Conservation (phyloP, 2,888 invertebrate genomes). For the Ochropacha duplaris region DNA sequence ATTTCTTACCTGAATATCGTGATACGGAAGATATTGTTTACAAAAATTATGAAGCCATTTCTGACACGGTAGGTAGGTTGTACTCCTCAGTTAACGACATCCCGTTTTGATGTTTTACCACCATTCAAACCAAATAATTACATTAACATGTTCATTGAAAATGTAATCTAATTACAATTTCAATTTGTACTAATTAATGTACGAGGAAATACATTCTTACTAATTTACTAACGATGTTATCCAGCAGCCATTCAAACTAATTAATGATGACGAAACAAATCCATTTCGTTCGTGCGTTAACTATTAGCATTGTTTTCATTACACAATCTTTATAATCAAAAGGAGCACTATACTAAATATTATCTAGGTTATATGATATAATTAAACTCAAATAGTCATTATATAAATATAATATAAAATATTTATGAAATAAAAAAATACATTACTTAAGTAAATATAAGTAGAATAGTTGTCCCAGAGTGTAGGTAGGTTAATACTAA, state of each 20-base stretch:
- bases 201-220: not conserved
- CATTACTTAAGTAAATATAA: no score
- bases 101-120: not conserved
- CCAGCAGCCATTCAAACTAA: not conserved
- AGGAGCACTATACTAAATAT: not conserved
- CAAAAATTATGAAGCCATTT: not conserved
- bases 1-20: not conserved
- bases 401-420: no score
- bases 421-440: no score
- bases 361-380: not conserved
- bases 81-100: not conserved
- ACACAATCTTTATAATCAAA: not conserved
- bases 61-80: not conserved
- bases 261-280: not conserved
- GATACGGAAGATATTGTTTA: not conserved
- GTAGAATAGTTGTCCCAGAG: no score
- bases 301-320: not conserved
- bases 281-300: not conserved
- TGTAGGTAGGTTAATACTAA: no score
- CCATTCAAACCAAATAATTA: not conserved
- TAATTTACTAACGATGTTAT: not conserved
- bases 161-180: not conserved
- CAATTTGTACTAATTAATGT: not conserved
- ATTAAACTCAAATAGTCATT: no score
- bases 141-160: not conserved